phyloP scores from a whole-genome alignment of 64 coral and sea anemone species.

The Platygyra sinensis region DNA sequence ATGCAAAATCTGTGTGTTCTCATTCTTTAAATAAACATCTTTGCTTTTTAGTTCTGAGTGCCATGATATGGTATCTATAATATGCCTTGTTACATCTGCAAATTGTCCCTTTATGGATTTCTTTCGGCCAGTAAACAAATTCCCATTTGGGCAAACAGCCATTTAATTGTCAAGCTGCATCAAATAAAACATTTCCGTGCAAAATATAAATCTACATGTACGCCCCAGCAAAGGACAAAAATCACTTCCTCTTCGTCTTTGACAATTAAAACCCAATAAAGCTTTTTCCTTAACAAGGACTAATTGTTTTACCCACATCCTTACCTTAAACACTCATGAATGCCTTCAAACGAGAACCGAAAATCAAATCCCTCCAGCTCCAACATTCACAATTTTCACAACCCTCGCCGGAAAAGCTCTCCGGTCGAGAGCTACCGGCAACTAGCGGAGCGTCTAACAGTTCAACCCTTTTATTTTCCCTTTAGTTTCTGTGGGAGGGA shows the following conservation, averaged over 20 bases:
- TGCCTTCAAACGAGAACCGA: background rate
- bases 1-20: no score
- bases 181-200: background rate
- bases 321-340: background rate
- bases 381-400: background rate
- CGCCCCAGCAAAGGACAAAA: background rate
- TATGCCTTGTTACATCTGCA: background rate
- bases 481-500: slow-evolving; percentile 48
- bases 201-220: background rate
- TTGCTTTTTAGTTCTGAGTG: no score
- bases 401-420: slow-evolving; percentile 16
- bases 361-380: background rate
- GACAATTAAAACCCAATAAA: background rate
- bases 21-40: no score
- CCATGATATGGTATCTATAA: no score
- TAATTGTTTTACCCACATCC: background rate
- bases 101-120: background rate
- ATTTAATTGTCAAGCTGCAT: background rate
- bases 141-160: background rate
- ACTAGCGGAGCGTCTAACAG: slow-evolving; percentile 27
- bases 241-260: background rate
- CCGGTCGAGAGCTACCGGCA: slow-evolving; percentile 14
- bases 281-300: background rate
- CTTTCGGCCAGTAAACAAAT: background rate
- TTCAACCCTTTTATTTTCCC: slow-evolving; percentile 32